These are phyloP conservation scores for Paramisgurnus dabryanus DNA, from an alignment of 2,113 vertebrate species.

Conservation along the genomic window DNA sequence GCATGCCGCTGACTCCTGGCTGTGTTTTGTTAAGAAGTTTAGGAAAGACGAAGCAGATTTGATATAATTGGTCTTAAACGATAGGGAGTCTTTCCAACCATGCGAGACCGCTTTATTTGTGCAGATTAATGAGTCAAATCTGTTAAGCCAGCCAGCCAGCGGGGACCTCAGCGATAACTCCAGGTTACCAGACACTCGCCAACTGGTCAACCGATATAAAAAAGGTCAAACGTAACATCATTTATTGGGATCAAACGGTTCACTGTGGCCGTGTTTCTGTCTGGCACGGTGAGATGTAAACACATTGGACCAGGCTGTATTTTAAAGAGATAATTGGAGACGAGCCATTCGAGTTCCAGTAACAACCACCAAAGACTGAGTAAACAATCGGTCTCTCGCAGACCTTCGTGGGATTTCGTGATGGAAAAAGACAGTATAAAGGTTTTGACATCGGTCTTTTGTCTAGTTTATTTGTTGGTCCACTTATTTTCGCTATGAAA, in stretches of 20 bases:
- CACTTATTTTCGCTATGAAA: constrained; percentile 5
- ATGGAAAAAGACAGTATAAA: background rate
- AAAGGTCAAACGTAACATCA: constrained; percentile 21
- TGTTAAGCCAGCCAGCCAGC: constrained; percentile 36
- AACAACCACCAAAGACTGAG: constrained; percentile 33
- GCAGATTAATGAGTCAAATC: constrained; percentile 59
- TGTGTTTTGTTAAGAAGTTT: constrained; percentile 54
- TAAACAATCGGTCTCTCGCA: constrained; percentile 47
- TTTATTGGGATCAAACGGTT: constrained; percentile 9
- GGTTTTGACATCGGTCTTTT: constrained; percentile 3
- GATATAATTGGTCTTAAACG: constrained; percentile 61
- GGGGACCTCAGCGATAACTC: constrained; percentile 46
- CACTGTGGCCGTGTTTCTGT: constrained; percentile 4
- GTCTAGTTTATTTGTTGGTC: constrained; percentile 34
- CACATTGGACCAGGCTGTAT: constrained; percentile 51
- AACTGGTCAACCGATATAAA: background rate
- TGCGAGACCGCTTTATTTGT: constrained; percentile 67
- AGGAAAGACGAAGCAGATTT: constrained; percentile 59
- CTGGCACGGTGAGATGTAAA: constrained; percentile 50
- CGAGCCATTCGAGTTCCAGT: constrained; percentile 35
- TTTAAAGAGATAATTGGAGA: constrained; percentile 59
- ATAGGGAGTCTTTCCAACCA: constrained; percentile 47
- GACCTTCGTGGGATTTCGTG: background rate
- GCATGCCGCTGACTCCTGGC: too few species aligned
- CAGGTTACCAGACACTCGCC: constrained; percentile 37